These are phyloP conservation scores for Andricus curvator DNA, from an alignment of 2,888 invertebrate genomes.

Conservation along the genomic window DNA sequence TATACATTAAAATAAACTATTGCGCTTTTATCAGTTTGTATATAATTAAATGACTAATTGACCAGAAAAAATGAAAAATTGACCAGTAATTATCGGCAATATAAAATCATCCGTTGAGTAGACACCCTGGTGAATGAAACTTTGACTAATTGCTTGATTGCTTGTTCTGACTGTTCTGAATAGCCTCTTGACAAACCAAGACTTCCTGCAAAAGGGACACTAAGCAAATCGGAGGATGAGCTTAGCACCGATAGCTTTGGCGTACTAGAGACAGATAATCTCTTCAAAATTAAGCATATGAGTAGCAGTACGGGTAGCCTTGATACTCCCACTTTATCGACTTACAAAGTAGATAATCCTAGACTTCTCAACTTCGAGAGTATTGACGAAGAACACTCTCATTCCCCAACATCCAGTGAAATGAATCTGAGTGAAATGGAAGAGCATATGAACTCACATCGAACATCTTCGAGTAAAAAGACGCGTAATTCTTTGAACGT, in stretches of 20 bases:
- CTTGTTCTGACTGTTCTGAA: slow-evolving; percentile 54
- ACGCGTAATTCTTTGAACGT: neutral
- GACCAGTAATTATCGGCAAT: no score
- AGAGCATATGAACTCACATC: neutral
- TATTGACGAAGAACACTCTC: slow-evolving; percentile 55
- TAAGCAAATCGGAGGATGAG: slow-evolving; percentile 76
- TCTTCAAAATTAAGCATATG: slow-evolving; percentile 69
- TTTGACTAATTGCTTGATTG: slow-evolving; percentile 43
- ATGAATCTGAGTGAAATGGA: slow-evolving; percentile 28
- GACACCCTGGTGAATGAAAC: neutral
- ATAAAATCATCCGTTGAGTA: no score
- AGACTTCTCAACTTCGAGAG: slow-evolving; percentile 59
- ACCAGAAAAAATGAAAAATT: no score
- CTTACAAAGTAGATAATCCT: slow-evolving; percentile 51
- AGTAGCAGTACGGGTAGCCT: slow-evolving; percentile 74
- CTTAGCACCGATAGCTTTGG: slow-evolving; percentile 68
- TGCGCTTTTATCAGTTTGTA: no score
- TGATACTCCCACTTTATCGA: slow-evolving; percentile 59
- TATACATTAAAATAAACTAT: no score
- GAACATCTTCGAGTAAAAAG: slow-evolving; percentile 17
- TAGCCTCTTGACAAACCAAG: slow-evolving; percentile 68
- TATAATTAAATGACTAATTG: no score
- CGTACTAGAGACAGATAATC: slow-evolving; percentile 64
- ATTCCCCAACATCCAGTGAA: neutral
- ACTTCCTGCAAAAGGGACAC: slow-evolving; percentile 64